Conservation (phyloP, 35 echinoderm and acorn worm genomes). For the Lytechinus variegatus region DNA sequence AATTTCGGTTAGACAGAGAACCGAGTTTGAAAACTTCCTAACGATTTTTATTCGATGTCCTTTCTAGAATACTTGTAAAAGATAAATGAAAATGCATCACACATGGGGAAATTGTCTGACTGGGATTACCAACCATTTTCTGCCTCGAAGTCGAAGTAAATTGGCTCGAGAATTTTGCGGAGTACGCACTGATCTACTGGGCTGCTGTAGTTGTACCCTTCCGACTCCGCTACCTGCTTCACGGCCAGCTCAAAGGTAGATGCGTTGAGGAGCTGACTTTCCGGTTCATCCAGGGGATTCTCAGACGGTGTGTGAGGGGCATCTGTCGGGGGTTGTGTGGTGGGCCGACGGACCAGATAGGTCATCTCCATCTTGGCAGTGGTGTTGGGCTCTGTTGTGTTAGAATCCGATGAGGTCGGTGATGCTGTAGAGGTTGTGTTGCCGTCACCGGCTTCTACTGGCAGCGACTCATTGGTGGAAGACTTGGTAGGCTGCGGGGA, state of each 20-base stretch:
- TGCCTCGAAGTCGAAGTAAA: not conserved
- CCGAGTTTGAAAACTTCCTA: too few relatives aligned
- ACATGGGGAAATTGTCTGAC: too few relatives aligned
- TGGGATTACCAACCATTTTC: slow-evolving; percentile 28
- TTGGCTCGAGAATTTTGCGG: not conserved
- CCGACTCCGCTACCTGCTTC: not conserved
- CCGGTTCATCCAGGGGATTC: not conserved
- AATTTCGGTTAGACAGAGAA: too few relatives aligned
- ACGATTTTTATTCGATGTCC: too few relatives aligned
- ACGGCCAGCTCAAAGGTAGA: not conserved
- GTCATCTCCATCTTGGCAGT: not conserved
- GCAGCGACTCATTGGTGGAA: slow-evolving; percentile 24
- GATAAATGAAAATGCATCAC: too few relatives aligned
- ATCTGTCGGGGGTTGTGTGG: slow-evolving; percentile 17
- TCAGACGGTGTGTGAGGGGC: slow-evolving; percentile 8
- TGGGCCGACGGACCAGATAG: not conserved
- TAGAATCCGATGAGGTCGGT: not conserved
- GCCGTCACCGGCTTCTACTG: not conserved
- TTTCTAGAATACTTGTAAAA: too few relatives aligned
- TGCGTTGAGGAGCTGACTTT: slow-evolving; percentile 1
- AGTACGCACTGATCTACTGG: not conserved
- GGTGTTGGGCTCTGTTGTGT: not conserved
- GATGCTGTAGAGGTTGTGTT: not conserved
- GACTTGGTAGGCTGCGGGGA: not conserved
- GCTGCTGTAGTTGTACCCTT: not conserved